Percentiles rank a stretch among this genome's conserved stretches.
Evolutionary conservation across 1,140 invertebrate genomes (phyloP).

Genomic region (Drosophila albomicans): DNA sequence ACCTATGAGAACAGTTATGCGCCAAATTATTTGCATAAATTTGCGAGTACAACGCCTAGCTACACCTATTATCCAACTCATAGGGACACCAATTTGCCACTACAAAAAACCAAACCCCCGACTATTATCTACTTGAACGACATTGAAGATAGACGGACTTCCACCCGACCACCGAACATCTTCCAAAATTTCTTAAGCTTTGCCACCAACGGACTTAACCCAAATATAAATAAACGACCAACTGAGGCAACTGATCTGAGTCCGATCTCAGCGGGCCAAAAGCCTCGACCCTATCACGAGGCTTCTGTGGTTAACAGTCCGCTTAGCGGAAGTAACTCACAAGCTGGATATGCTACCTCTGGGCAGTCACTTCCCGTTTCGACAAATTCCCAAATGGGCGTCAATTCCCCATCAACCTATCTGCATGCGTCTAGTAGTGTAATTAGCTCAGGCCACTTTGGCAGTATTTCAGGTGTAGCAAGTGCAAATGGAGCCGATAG

Average conservation of each 20-base stretch:
- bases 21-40: slow-evolving; percentile 58
- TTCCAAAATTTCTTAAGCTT: slow-evolving; percentile 76
- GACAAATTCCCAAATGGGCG: slow-evolving; percentile 54
- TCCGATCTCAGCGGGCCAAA: slow-evolving; percentile 42
- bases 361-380: slow-evolving; percentile 49
- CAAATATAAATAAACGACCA: slow-evolving; percentile 49
- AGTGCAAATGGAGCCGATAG: slow-evolving; percentile 77
- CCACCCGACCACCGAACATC: slow-evolving; percentile 70
- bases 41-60: slow-evolving; percentile 55
- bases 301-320: slow-evolving; percentile 54
- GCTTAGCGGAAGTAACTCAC: slow-evolving; percentile 33
- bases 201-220: slow-evolving; percentile 66
- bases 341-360: slow-evolving; percentile 40
- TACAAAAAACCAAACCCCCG: slow-evolving; percentile 74
- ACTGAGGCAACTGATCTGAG: slow-evolving; percentile 37
- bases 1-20: slow-evolving; percentile 61
- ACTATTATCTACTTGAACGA: slow-evolving; percentile 81
- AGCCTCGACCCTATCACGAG: slow-evolving; percentile 55
- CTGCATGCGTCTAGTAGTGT: slow-evolving; percentile 74
- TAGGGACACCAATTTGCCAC: slow-evolving; percentile 29
- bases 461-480: slow-evolving; percentile 73
- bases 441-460: slow-evolving; percentile 64
- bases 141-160: slow-evolving; percentile 61
- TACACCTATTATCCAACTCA: slow-evolving; percentile 58
- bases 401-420: slow-evolving; percentile 41